Conservation (phyloP, 2,113 vertebrate species). For the Cichladusa arquata region DNA sequence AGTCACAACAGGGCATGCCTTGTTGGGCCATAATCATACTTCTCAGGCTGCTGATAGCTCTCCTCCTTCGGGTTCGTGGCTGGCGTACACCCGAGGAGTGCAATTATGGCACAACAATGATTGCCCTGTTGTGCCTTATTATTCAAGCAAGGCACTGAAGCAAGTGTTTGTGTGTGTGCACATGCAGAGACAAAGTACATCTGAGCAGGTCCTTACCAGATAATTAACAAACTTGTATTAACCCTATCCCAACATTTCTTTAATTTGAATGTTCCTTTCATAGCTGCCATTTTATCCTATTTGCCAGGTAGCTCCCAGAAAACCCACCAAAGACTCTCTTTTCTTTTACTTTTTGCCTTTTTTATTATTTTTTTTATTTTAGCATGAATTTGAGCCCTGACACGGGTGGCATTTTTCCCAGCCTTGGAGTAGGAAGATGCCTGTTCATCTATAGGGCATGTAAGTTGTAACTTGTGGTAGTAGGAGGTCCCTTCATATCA, state of each 20-base stretch:
- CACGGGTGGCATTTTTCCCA: not conserved
- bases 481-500: not conserved
- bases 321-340: not conserved
- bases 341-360: not conserved
- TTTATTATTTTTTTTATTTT: not conserved
- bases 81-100: constrained; percentile 46
- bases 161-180: constrained; percentile 61
- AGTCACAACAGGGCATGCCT: constrained; percentile 69
- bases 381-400: not conserved
- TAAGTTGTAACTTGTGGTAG: not conserved
- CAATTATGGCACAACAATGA: constrained; percentile 60
- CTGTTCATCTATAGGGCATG: not conserved
- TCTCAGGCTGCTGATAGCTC: constrained; percentile 65
- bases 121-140: constrained; percentile 70
- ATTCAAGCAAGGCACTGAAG: constrained; percentile 48
- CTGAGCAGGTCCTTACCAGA: constrained; percentile 51
- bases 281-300: not conserved
- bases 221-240: constrained; percentile 56
- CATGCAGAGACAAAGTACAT: constrained; percentile 63
- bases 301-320: not conserved
- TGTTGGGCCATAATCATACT: constrained; percentile 70
- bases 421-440: not conserved
- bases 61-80: constrained; percentile 28
- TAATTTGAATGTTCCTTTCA: not conserved
- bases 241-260: constrained; percentile 31